phyloP scores from a whole-genome alignment of 2,888 invertebrate species.

The Pollenia angustigena region DNA sequence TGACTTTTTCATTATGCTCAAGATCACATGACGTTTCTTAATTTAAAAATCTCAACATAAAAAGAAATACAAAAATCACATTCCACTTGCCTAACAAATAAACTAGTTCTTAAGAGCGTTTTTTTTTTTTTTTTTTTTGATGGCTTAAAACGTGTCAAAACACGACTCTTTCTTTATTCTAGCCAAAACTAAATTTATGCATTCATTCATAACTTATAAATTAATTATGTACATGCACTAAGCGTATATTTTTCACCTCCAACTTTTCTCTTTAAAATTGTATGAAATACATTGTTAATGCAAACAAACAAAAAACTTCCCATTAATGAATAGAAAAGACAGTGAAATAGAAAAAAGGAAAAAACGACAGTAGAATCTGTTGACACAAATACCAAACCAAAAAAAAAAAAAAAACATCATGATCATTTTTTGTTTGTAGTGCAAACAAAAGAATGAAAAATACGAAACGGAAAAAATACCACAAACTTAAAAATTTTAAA shows the following conservation, averaged over 20 bases:
- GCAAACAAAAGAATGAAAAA: conserved; percentile 61
- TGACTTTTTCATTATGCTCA: background rate
- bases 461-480: conserved; percentile 51
- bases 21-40: conserved; percentile 59
- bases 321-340: conserved; percentile 53
- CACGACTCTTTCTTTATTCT: conserved; percentile 21
- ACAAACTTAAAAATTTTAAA: conserved; percentile 44
- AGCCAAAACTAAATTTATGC: conserved; percentile 56
- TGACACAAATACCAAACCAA: conserved; percentile 63
- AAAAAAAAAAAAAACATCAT: conserved; percentile 38
- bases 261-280: conserved; percentile 32
- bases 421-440: conserved; percentile 29
- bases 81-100: conserved; percentile 14
- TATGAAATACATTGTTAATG: conserved; percentile 35
- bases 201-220: conserved; percentile 66
- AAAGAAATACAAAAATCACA: conserved; percentile 1
- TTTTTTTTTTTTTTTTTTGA: conserved; percentile 15
- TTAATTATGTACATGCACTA: background rate
- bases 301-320: conserved; percentile 32
- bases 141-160: conserved; percentile 43
- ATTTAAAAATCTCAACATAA: background rate
- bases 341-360: conserved; percentile 34
- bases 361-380: conserved; percentile 69
- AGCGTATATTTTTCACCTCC: conserved; percentile 48
- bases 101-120: conserved; percentile 65